Evolutionary conservation across 2,888 invertebrate species (phyloP), one percentile per base, ranked within the genome.

Genomic region (Lepidonotus clava): DNA sequence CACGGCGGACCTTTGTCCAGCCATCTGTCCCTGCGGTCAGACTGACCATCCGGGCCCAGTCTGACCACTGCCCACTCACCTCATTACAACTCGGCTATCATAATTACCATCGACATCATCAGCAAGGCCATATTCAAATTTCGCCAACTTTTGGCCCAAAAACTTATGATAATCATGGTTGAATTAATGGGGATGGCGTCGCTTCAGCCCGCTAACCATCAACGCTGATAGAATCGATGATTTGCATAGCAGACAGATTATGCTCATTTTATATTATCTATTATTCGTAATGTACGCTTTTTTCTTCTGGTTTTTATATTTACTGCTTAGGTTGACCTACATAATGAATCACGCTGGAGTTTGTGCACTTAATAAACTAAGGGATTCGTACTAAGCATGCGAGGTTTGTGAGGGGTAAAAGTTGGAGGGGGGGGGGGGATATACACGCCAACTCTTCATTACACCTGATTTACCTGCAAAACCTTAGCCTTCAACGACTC

Each of bases 21-120:
- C 61, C 61, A 61, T 28, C 61, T 61, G 61, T 61, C 61, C n/a
- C 11, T 8, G n/a, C 56, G n/a, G 56, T n/a, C 56, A 56, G n/a
- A 21, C n/a, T 56, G n/a, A 56, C 56, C n/a, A 56, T n/a, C 56
- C 56, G 4, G 18, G 14, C n/a, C 56, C 56, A 11, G 18, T n/a
- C 56, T 11, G 14, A 8, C 56, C 11, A 11, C 11, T n/a, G n/a
- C 56, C 8, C 56, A 8, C 8, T 5, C 56, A 61, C 61, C 46
- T 46, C 46, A 8, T 14, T 61, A 46, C 6, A 46, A 46, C 46
- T 11, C 46, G 18, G 46, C 61, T 14, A 61, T 61, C 61, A 5
- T 61, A 61, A 61, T 61, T 61, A 61, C 1, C 61, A 61, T 61
- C 61, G 24, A 24, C 4, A 24, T 18, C 28, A 8, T 61, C 61